Conservation (phyloP, 2,797 vertebrate genomes). For the Tangara arthus region DNA sequence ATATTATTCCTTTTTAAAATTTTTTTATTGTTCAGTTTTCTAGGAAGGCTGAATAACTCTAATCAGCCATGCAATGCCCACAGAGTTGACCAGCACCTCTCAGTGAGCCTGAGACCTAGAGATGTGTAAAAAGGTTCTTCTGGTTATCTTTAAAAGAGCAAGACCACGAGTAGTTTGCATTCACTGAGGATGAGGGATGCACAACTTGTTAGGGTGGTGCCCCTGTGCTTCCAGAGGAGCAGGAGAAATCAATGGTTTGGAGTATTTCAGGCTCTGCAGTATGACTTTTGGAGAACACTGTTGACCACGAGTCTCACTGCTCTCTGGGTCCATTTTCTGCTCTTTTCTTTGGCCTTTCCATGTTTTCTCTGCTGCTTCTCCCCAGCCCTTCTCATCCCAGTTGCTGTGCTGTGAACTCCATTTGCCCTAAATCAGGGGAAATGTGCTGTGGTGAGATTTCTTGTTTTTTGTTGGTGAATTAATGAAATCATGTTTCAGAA, state of each 20-base stretch:
- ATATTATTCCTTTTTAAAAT: not conserved
- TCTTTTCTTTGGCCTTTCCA: not conserved
- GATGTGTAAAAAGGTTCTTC: not conserved
- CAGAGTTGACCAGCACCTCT: not conserved
- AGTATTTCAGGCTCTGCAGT: not conserved
- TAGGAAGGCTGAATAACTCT: not conserved
- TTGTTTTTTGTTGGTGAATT: not conserved
- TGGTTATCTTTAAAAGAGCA: not conserved
- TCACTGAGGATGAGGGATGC: not conserved
- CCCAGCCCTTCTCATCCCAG: not conserved
- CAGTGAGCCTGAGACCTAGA: not conserved
- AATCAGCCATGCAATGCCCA: not conserved
- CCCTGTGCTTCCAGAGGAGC: not conserved
- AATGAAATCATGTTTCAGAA: not conserved
- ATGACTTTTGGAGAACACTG: not conserved
- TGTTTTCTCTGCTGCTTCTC: not conserved
- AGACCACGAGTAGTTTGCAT: not conserved
- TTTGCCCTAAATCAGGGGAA: not conserved
- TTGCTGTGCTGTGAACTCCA: fast-evolving
- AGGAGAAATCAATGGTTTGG: not conserved
- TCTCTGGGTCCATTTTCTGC: not conserved
- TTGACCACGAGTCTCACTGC: fast-evolving
- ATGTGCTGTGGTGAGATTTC: not conserved
- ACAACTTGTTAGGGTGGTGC: not conserved
- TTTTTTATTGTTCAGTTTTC: not conserved